Evolutionary conservation across 2,888 invertebrate genomes (phyloP).

Genomic region (Frankliniella intonsa): DNA sequence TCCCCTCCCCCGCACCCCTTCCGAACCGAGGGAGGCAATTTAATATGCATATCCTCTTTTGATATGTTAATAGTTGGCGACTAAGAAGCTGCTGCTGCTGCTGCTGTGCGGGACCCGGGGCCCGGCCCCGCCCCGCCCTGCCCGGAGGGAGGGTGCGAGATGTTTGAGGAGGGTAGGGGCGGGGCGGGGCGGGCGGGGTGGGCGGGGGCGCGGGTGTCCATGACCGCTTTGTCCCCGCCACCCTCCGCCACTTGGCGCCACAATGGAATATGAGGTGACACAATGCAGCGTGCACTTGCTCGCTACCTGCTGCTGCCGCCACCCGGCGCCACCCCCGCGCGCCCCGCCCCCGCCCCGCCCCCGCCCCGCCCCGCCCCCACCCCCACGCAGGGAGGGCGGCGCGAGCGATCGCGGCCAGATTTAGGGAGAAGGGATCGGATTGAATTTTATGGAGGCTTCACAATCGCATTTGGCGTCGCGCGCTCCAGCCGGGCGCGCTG

Average conservation of each 20-base stretch:
- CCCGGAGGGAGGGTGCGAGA: background rate
- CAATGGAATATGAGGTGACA: slow-evolving; percentile 21
- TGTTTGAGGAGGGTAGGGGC: background rate
- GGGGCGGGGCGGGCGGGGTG: background rate
- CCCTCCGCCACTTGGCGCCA: slow-evolving; percentile 2
- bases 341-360: background rate
- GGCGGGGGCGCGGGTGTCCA: background rate
- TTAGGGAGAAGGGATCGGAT: background rate
- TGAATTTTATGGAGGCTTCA: slow-evolving; percentile 6
- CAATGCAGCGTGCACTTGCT: background rate
- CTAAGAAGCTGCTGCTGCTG: slow-evolving; percentile 1
- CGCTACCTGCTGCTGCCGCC: background rate
- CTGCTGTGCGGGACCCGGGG: background rate
- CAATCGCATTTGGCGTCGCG: background rate
- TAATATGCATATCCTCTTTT: slow-evolving; percentile 21
- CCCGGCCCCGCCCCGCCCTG: too few relatives aligned
- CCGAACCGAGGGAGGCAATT: slow-evolving; percentile 1
- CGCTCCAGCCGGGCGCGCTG: too few relatives aligned
- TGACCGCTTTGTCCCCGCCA: background rate
- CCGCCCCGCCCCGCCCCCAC: background rate
- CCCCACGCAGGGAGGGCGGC: background rate
- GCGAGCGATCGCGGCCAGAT: background rate
- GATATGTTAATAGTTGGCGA: slow-evolving; percentile 25
- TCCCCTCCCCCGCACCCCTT: background rate
- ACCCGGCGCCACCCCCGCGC: background rate